phyloP scores from a whole-genome alignment of 2,113 vertebrate genomes.

The Glaucidium brasilianum region DNA sequence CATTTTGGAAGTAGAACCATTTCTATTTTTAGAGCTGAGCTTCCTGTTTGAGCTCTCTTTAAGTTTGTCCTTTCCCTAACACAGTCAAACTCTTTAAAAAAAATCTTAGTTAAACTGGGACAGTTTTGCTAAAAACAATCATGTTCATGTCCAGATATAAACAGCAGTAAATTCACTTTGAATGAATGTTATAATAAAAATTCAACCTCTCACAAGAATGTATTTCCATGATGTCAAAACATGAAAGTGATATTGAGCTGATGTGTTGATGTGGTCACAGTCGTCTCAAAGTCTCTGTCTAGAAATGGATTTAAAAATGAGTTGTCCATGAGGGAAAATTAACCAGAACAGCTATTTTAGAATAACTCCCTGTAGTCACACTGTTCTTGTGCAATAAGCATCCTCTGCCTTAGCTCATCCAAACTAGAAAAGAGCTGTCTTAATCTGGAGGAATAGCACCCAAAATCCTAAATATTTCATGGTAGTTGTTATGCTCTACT shows the following conservation, averaged over 20 bases:
- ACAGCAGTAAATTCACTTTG: not conserved
- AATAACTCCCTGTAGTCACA: not conserved
- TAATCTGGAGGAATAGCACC: not conserved
- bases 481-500: not conserved
- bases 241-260: not conserved
- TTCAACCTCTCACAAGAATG: not conserved
- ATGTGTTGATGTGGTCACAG: not conserved
- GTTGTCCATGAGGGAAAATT: not conserved
- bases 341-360: not conserved
- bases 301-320: not conserved
- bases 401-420: not conserved
- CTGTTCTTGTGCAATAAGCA: not conserved
- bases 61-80: slow-evolving; percentile 31
- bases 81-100: slow-evolving; percentile 3
- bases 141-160: not conserved
- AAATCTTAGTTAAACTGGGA: not conserved
- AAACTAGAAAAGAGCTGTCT: not conserved
- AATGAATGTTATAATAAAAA: not conserved
- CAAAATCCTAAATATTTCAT: not conserved
- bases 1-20: slow-evolving; percentile 42
- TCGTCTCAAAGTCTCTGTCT: not conserved
- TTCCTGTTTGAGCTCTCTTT: slow-evolving; percentile 55
- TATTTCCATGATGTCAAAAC: not conserved
- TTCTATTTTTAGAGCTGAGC: slow-evolving; percentile 59
- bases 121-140: slow-evolving; percentile 23